Evolutionary conservation across 1,140 invertebrate genomes (phyloP), one percentile per base, ranked within the genome.

Genomic region (Pogonus chalceus): DNA sequence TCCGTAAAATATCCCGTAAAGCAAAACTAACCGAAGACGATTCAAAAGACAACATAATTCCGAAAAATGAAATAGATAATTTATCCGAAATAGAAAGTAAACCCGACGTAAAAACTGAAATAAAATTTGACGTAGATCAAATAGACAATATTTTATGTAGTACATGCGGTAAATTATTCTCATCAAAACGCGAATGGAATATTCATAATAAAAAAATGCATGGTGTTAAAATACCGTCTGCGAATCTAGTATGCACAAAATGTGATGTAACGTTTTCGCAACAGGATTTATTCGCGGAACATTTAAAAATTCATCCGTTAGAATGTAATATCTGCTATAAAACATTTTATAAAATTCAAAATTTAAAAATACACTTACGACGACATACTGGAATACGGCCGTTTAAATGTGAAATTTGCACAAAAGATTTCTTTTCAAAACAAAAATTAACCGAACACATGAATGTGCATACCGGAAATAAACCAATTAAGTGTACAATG

Each of bases 311-410:
- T 35, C 87, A 90, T 68, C 88, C 87, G 0, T 74, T 89, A 20
- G 85, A 88, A 64, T 90, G 88, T 61, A 76, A 80, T 20, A 81
- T 83, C 23, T 90, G 87, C 63, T 85, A 85, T 3, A 88, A 88
- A 65, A 83, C 81, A 59, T 89, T 88, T 69, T 83, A 79, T 64
- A 73, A 82, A 10, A 76, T 81, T 58, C 80, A 81, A 22, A 86
- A 87, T 68, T 79, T 88, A 35, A 81, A 83, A 4, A 64, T 87
- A 9, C 88, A 90, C 62, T 76, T 87, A 61, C 87, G 86, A 62
- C 81, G 83, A 1, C 87, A 91, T 70, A 65, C 88, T 26, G 84
- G 84, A 14, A 84, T 89, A 58, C 85, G 83, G 64, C 83, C 85
- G 24, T 85, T 80, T 63, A 77, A 76, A 65, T 92, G 89, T 61